Percentiles rank a stretch among this genome's conserved stretches.
phyloP scores from a whole-genome alignment of 2,113 vertebrate species.

The Bos taurus region DNA sequence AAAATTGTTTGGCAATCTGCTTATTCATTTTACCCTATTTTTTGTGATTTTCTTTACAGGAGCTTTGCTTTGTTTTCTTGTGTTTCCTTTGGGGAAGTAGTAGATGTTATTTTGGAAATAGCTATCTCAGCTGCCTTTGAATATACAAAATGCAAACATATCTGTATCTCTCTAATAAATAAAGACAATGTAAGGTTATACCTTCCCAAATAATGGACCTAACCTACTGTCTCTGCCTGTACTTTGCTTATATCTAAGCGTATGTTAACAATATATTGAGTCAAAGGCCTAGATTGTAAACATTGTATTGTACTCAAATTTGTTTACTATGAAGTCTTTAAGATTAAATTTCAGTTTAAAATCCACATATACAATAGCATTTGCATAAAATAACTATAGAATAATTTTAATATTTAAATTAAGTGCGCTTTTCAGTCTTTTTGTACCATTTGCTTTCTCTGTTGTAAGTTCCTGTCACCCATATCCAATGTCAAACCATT shows the following conservation, averaged over 20 bases:
- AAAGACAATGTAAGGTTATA: background rate
- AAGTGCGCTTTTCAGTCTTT: background rate
- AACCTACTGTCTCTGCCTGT: background rate
- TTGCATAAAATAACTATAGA: background rate
- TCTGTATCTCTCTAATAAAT: background rate
- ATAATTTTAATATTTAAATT: background rate
- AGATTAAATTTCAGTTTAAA: background rate
- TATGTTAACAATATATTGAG: background rate
- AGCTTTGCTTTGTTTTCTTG: background rate
- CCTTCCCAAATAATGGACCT: background rate
- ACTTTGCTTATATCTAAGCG: background rate
- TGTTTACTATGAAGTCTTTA: background rate
- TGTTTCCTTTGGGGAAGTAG: background rate
- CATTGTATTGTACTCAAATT: background rate
- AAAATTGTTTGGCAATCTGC: background rate
- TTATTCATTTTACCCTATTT: background rate
- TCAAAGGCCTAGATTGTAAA: background rate
- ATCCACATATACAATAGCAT: background rate
- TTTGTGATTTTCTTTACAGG: background rate
- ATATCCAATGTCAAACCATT: background rate
- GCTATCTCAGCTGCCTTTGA: background rate
- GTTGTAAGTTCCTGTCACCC: background rate
- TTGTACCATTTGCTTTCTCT: background rate
- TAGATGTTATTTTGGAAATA: background rate
- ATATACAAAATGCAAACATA: background rate